phyloP scores from a whole-genome alignment of 2,888 invertebrate genomes.

The Zygogramma bicolorata region DNA sequence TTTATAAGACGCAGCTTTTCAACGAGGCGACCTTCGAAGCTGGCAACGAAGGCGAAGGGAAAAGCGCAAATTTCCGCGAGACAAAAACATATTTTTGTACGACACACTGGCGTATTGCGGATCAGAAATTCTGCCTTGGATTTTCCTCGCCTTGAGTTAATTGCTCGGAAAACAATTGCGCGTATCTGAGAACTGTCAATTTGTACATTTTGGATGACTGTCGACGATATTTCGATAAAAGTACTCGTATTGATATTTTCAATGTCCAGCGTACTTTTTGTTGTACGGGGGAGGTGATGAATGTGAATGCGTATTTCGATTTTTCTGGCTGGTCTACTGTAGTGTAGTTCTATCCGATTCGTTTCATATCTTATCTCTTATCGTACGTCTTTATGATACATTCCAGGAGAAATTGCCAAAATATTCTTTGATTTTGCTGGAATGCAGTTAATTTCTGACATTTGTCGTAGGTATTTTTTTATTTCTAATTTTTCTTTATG shows the following conservation, averaged over 20 bases:
- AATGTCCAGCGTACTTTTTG: not conserved
- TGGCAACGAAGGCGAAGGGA: not conserved
- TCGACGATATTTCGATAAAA: not conserved
- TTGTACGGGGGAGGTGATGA: not conserved
- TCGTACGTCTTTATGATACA: not conserved
- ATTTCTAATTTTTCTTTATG: no score
- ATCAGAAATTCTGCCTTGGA: not conserved
- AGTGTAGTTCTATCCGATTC: not conserved
- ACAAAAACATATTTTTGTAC: not conserved
- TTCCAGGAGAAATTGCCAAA: constrained; percentile 1
- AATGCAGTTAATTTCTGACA: not conserved
- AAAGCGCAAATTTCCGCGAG: not conserved
- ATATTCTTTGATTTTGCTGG: not conserved
- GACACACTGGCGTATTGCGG: not conserved
- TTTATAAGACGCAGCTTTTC: constrained; percentile 38
- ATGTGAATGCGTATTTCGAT: no score
- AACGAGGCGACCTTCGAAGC: not conserved
- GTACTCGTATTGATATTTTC: constrained; percentile 9
- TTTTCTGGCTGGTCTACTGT: not conserved
- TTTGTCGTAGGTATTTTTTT: not conserved
- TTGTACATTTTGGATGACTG: constrained; percentile 4
- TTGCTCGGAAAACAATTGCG: not conserved
- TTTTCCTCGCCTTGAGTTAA: constrained; percentile 1
- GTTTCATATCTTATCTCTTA: not conserved
- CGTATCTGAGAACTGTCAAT: constrained; percentile 15